A percentile compares a stretch with the other conserved stretches of the same genome.
Evolutionary conservation across 2,888 invertebrate species (phyloP).

Genomic region (Halocaridina rubra): DNA sequence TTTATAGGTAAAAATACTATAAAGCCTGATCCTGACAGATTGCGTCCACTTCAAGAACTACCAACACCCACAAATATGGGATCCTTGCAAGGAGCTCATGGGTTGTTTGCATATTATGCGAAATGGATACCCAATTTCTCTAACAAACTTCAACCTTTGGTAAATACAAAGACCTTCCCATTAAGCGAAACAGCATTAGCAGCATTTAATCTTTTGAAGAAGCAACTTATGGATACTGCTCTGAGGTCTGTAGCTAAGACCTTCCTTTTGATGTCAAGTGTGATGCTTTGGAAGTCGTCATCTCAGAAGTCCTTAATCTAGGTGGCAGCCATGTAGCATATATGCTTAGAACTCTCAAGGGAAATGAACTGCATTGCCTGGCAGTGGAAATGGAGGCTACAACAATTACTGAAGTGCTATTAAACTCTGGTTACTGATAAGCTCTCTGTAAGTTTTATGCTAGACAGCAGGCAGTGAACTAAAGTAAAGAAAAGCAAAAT

Average conservation of each 20-base stretch:
- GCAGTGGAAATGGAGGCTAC: constrained; percentile 8
- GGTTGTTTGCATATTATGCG: constrained; percentile 1
- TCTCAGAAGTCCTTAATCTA: too few species aligned
- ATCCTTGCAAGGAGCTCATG: not conserved
- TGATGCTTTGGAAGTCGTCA: too few species aligned
- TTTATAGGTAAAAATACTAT: too few species aligned
- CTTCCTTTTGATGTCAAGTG: not conserved
- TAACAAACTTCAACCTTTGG: not conserved
- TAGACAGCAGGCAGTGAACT: too few species aligned
- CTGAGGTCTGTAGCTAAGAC: too few species aligned
- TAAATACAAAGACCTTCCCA: not conserved
- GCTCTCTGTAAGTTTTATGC: constrained; percentile 37
- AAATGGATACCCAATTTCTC: constrained; percentile 2
- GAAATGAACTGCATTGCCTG: not conserved
- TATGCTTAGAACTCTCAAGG: not conserved
- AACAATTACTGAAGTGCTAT: constrained; percentile 12
- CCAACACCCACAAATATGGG: not conserved
- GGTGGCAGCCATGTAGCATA: not conserved
- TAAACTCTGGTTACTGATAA: constrained; percentile 63
- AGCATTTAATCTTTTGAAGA: not conserved
- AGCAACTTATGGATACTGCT: too few species aligned
- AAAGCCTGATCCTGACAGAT: too few species aligned
- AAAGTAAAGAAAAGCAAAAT: too few species aligned
- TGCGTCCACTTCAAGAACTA: too few species aligned
- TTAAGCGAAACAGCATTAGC: not conserved